Percentiles rank a stretch among this genome's conserved stretches.
Evolutionary conservation across 2,797 vertebrate species (phyloP).

Genomic region (Cirrhinus molitorella): DNA sequence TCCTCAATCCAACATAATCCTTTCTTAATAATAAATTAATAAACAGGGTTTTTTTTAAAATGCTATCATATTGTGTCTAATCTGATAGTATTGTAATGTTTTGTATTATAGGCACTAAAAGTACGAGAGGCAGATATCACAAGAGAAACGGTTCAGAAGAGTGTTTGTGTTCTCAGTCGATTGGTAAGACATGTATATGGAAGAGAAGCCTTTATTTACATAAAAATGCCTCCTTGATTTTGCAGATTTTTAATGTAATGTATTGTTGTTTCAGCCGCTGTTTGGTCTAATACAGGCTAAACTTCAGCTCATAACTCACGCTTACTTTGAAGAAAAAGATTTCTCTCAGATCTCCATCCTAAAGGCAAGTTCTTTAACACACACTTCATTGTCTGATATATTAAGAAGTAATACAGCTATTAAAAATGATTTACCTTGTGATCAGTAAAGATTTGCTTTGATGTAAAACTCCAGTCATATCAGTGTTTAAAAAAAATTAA

Average conservation of each 20-base stretch:
- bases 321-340: conserved; percentile 99
- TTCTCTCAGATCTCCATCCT: conserved; percentile 98
- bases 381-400: not conserved
- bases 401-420: not conserved
- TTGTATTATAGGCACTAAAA: conserved; percentile 86
- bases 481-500: not conserved
- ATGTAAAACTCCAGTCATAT: not conserved
- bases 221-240: not conserved
- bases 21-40: not conserved
- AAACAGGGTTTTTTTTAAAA: not conserved
- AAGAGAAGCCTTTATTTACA: not conserved
- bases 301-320: conserved; percentile 96
- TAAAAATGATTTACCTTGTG: not conserved
- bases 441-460: not conserved
- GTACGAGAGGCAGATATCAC: conserved; percentile 96
- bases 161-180: conserved; percentile 95
- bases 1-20: not conserved
- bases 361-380: conserved; percentile 81
- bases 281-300: conserved; percentile 97
- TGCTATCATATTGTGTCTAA: not conserved
- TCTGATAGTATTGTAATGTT: conserved; percentile 24
- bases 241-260: not conserved
- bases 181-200: conserved; percentile 84
- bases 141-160: conserved; percentile 98
- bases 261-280: conserved; percentile 82